Conservation (phyloP, 2,888 invertebrate genomes). For the Nezara viridula region DNA sequence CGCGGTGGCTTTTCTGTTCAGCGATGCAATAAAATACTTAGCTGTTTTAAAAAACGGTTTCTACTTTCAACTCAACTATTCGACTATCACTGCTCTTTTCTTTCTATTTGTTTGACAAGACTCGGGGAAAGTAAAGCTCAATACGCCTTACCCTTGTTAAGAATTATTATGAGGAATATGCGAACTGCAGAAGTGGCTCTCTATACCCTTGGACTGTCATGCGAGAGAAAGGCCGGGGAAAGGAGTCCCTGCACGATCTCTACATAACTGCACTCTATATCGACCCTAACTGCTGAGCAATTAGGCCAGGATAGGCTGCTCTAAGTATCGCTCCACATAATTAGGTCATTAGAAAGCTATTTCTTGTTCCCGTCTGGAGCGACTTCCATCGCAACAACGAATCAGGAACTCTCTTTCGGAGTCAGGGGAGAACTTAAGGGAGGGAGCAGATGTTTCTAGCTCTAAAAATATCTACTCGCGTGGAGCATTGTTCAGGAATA, state of each 20-base stretch:
- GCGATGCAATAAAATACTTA: too few species aligned
- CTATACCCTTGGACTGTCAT: conserved; percentile 5
- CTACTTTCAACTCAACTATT: too few species aligned
- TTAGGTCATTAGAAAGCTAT: not conserved
- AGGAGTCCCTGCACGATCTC: conserved; percentile 46
- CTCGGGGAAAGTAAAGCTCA: not conserved
- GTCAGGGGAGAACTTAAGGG: not conserved
- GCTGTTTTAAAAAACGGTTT: too few species aligned
- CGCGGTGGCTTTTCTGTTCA: too few species aligned
- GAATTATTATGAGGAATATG: conserved; percentile 7
- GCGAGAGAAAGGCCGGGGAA: conserved; percentile 20
- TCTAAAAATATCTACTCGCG: not conserved
- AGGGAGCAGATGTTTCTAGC: not conserved
- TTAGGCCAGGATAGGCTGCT: not conserved
- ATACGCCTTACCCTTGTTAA: not conserved
- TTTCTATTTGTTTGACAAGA: not conserved
- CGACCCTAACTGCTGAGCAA: conserved; percentile 4
- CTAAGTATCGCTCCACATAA: conserved; percentile 3
- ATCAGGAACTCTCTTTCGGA: not conserved
- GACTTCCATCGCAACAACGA: not conserved
- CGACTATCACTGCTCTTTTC: too few species aligned
- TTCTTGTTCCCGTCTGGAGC: not conserved
- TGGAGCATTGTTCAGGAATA: not conserved
- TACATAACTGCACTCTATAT: conserved; percentile 48
- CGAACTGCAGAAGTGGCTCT: not conserved